These are phyloP conservation scores for Salarias fasciatus DNA, from an alignment of 2,797 vertebrate genomes.

Conservation along the genomic window DNA sequence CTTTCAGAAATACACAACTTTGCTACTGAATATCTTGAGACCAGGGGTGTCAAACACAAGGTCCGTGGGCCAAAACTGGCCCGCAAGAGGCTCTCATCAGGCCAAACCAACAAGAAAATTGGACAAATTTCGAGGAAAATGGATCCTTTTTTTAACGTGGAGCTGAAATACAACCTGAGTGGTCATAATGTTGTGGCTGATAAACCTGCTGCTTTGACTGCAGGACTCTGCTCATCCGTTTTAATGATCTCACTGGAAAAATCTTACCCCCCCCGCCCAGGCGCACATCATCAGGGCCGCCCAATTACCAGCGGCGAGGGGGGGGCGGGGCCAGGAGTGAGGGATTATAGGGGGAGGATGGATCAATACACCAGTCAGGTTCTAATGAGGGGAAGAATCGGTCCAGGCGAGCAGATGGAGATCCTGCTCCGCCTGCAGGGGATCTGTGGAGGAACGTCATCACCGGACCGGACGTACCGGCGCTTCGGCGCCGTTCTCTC, in stretches of 20 bases:
- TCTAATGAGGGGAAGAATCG: slow-evolving; percentile 83
- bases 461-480: no score
- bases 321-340: slow-evolving; percentile 56
- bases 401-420: slow-evolving; percentile 83
- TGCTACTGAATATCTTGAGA: no score
- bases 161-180: slow-evolving; percentile 8
- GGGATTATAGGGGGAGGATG: slow-evolving; percentile 68
- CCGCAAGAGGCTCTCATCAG: no score
- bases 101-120: no score
- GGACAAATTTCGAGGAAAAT: no score
- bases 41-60: no score
- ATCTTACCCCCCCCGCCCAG: not conserved
- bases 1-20: no score
- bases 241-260: slow-evolving; percentile 37
- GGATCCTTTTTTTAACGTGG: no score
- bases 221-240: slow-evolving; percentile 35
- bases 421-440: slow-evolving; percentile 64
- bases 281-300: slow-evolving; percentile 68
- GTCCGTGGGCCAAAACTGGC: no score
- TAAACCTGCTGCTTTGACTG: slow-evolving; percentile 34
- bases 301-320: slow-evolving; percentile 77
- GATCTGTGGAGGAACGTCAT: no score
- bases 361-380: slow-evolving; percentile 83
- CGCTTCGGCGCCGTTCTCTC: slow-evolving; percentile 44
- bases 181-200: not conserved